A percentile compares a stretch with the other conserved stretches of the same genome.
Conservation (phyloP, 2,888 invertebrate genomes). For the Ectobius pallidus region DNA sequence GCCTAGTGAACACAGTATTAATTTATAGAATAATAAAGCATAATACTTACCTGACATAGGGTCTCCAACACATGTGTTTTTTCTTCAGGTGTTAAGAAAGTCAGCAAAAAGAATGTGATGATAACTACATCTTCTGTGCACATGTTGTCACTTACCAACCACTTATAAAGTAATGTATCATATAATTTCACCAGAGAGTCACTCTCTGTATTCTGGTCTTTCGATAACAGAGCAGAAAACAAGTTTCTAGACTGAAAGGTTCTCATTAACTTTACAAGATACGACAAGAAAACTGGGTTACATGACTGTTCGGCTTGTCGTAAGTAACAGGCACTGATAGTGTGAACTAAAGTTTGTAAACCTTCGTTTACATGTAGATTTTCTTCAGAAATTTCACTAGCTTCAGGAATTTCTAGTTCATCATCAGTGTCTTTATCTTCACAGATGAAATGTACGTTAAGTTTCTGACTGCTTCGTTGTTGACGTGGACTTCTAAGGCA, state of each 20-base stretch:
- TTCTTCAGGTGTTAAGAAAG: conserved; percentile 60
- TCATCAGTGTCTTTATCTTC: background rate
- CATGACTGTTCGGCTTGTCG: conserved; percentile 41
- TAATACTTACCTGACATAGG: conserved; percentile 65
- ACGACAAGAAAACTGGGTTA: background rate
- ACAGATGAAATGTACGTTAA: conserved; percentile 61
- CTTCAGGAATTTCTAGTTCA: background rate
- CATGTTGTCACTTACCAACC: conserved; percentile 61
- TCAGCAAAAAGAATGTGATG: conserved; percentile 66
- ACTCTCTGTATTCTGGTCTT: too few relatives aligned
- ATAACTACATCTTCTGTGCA: conserved; percentile 63
- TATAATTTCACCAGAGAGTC: conserved; percentile 50
- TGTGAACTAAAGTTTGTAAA: background rate
- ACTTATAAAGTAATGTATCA: conserved; percentile 54
- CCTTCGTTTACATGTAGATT: background rate
- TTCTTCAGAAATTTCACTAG: background rate
- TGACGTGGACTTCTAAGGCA: too few relatives aligned
- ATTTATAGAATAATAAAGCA: too few relatives aligned
- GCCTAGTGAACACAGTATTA: too few relatives aligned
- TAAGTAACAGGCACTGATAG: background rate
- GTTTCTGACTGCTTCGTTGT: conserved; percentile 50
- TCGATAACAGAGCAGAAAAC: background rate
- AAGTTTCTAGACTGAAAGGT: conserved; percentile 17
- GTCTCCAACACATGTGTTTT: conserved; percentile 62
- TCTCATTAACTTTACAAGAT: background rate